phyloP scores from a whole-genome alignment of 2,797 vertebrate species.

The Setipinna tenuifilis region DNA sequence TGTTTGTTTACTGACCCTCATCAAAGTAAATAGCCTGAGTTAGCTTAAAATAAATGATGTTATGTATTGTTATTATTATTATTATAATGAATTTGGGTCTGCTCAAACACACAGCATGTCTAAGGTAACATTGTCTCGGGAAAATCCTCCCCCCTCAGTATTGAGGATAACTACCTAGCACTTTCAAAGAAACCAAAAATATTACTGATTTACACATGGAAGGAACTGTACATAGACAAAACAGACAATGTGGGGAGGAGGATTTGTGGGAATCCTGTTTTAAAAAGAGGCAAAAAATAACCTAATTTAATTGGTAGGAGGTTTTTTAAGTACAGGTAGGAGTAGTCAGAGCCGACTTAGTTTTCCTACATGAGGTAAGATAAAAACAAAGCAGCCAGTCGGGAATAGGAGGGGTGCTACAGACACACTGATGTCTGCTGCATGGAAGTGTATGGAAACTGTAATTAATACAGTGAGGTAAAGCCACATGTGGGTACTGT shows the following conservation, averaged over 20 bases:
- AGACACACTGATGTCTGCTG: background rate
- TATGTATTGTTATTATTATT: background rate
- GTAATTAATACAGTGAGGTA: slow-evolving; percentile 21
- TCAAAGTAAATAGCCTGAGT: background rate
- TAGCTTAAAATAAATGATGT: too few relatives aligned
- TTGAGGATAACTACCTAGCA: background rate
- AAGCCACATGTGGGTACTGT: slow-evolving; percentile 19
- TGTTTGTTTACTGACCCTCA: background rate
- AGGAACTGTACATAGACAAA: background rate
- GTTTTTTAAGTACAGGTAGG: background rate
- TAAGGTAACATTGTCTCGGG: background rate
- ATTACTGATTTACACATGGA: background rate
- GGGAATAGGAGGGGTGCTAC: slow-evolving; percentile 5
- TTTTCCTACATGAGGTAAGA: background rate
- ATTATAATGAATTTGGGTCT: background rate
- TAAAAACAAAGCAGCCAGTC: slow-evolving; percentile 5
- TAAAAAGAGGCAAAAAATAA: background rate
- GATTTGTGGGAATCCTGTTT: background rate
- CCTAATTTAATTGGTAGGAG: background rate
- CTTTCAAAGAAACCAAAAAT: background rate
- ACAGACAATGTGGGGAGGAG: background rate
- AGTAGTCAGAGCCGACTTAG: background rate
- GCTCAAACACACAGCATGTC: background rate
- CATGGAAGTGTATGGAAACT: slow-evolving; percentile 13
- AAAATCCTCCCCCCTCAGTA: background rate